Evolutionary conservation across 2,888 invertebrate genomes (phyloP).

Genomic region (Tineola bisselliella): DNA sequence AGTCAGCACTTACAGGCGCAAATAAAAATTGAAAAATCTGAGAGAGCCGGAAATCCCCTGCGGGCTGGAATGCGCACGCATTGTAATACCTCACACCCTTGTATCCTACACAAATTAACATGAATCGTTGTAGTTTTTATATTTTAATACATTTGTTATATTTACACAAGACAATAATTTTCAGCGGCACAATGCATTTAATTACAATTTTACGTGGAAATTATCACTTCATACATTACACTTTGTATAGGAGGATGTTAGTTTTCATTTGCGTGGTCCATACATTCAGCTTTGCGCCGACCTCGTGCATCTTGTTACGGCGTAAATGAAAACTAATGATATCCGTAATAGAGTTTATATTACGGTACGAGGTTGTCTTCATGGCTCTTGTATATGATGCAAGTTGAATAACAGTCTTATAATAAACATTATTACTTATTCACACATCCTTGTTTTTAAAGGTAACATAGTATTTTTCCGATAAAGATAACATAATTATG

Average conservation of each 20-base stretch:
- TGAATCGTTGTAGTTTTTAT: background rate
- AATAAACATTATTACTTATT: too few relatives aligned
- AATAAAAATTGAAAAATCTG: conserved; percentile 62
- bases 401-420: too few relatives aligned
- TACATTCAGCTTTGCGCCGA: conserved; percentile 48
- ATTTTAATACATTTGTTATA: too few relatives aligned
- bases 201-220: background rate
- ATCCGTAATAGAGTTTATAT: conserved; percentile 1
- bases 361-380: background rate
- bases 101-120: background rate
- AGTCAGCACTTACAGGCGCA: conserved; percentile 53
- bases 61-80: conserved; percentile 45
- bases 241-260: conserved; percentile 20
- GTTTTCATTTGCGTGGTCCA: conserved; percentile 51
- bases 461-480: too few relatives aligned
- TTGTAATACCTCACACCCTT: conserved; percentile 17
- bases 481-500: too few relatives aligned
- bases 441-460: too few relatives aligned
- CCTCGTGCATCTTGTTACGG: conserved; percentile 30
- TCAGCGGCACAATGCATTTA: too few relatives aligned
- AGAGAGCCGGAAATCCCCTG: conserved; percentile 48
- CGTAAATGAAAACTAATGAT: conserved; percentile 48
- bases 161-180: too few relatives aligned
- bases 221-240: background rate
- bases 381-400: background rate